Percentiles rank a stretch among this genome's conserved stretches.
Conservation (phyloP, 2,797 vertebrate genomes). For the Anas flavirostris region DNA sequence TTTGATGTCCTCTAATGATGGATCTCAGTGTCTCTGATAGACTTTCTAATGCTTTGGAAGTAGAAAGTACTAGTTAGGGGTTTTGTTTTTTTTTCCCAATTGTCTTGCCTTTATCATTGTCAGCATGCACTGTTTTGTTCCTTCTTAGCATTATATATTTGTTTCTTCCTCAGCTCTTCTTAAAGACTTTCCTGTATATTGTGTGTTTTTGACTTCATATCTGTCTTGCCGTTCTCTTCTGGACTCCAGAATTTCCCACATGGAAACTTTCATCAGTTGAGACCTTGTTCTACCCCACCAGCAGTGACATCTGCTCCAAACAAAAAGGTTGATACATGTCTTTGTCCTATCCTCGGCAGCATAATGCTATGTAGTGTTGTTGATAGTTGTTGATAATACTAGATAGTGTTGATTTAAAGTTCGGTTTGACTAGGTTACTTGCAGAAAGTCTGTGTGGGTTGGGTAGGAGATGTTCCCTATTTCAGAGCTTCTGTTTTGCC, state of each 20-base stretch:
- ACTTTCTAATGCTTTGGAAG: background rate
- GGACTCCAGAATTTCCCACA: background rate
- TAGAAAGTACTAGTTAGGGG: background rate
- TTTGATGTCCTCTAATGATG: background rate
- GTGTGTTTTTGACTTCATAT: background rate
- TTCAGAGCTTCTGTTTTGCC: background rate
- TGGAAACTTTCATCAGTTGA: background rate
- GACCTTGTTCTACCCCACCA: background rate
- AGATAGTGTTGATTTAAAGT: background rate
- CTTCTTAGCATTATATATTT: background rate
- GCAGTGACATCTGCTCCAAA: background rate
- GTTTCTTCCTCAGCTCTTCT: background rate
- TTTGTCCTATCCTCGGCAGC: too few species aligned
- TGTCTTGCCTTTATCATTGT: background rate
- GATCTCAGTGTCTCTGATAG: background rate
- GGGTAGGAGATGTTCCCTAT: fast-evolving
- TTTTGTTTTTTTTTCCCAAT: background rate
- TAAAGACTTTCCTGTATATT: background rate
- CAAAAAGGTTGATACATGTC: background rate
- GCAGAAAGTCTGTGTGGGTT: background rate
- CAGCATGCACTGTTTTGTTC: background rate
- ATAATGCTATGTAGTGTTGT: background rate
- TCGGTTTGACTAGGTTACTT: background rate
- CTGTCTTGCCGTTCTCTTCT: background rate
- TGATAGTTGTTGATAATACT: background rate